These are phyloP conservation scores for Zaprionus bogoriensis DNA, from an alignment of 2,888 invertebrate genomes.

Conservation along the genomic window DNA sequence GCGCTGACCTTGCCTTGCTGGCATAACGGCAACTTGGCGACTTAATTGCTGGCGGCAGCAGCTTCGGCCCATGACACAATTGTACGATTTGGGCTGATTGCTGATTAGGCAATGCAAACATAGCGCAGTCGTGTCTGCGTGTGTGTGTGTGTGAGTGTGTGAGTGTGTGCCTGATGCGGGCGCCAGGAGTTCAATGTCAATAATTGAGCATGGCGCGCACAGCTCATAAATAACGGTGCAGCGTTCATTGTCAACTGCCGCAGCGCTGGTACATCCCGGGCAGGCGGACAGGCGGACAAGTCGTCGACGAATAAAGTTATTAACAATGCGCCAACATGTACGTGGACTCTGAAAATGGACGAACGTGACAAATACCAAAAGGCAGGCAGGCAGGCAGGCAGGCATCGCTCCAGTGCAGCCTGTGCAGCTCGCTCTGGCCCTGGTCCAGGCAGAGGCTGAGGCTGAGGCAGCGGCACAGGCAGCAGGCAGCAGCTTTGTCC, in stretches of 20 bases:
- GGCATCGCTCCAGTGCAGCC: conserved; percentile 18
- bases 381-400: conserved; percentile 23
- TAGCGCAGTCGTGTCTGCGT: conserved; percentile 24
- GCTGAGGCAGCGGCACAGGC: conserved; percentile 12
- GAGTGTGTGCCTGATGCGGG: conserved; percentile 44
- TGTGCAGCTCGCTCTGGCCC: not conserved
- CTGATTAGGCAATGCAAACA: conserved; percentile 63
- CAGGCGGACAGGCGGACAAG: conserved; percentile 4
- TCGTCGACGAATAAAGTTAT: conserved; percentile 75
- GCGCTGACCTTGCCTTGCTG: conserved; percentile 64
- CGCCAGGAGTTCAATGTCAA: conserved; percentile 68
- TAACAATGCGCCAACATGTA: conserved; percentile 81
- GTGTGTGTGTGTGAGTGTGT: conserved; percentile 21
- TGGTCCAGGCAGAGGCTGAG: conserved; percentile 8
- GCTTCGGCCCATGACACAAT: conserved; percentile 50
- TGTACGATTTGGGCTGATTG: conserved; percentile 63
- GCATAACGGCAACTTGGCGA: conserved; percentile 69
- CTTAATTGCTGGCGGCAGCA: conserved; percentile 65
- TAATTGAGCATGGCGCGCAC: conserved; percentile 73
- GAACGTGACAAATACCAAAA: conserved; percentile 81
- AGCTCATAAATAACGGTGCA: conserved; percentile 77
- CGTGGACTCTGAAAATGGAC: conserved; percentile 79
- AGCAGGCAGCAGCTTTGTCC: conserved; percentile 61
- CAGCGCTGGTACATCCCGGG: conserved; percentile 65
- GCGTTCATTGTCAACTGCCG: conserved; percentile 64